Conservation (phyloP, 1,140 invertebrate species). For the Scaptomyza graminum region DNA sequence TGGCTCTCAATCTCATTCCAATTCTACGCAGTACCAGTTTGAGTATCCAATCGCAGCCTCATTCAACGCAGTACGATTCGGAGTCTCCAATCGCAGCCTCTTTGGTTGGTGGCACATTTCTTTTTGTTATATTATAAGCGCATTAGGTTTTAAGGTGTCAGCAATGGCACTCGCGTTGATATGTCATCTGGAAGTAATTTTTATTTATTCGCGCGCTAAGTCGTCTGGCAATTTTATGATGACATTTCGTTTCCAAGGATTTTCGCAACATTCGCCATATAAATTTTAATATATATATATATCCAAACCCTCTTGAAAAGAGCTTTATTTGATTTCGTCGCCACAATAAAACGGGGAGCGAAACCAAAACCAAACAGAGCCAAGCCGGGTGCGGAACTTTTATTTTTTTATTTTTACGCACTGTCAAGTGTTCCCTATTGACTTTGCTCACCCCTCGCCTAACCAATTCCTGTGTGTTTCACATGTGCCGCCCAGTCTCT, state of each 20-base stretch:
- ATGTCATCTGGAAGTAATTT: slow-evolving; percentile 82
- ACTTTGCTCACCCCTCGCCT: background rate
- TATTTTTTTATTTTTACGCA: slow-evolving; percentile 28
- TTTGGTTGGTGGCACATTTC: slow-evolving; percentile 56
- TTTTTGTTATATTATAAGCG: slow-evolving; percentile 71
- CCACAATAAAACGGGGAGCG: slow-evolving; percentile 67
- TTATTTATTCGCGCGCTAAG: slow-evolving; percentile 78
- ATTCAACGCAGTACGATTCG: background rate
- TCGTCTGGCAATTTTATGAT: slow-evolving; percentile 81
- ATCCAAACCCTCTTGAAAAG: slow-evolving; percentile 44
- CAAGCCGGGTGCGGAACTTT: slow-evolving; percentile 33
- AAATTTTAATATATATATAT: slow-evolving; percentile 69
- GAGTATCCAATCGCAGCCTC: slow-evolving; percentile 1
- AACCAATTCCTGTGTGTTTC: slow-evolving; percentile 32
- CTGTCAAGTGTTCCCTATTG: slow-evolving; percentile 36
- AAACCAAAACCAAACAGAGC: slow-evolving; percentile 2
- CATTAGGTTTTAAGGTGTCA: slow-evolving; percentile 82
- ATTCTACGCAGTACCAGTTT: background rate
- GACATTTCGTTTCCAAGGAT: slow-evolving; percentile 79
- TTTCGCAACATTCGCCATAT: slow-evolving; percentile 70
- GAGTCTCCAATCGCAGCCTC: slow-evolving; percentile 1
- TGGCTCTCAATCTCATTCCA: background rate
- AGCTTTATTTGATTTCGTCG: slow-evolving; percentile 82
- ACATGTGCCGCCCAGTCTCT: slow-evolving; percentile 62
- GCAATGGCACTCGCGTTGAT: slow-evolving; percentile 73